Evolutionary conservation across 2,113 vertebrate species (phyloP).

Genomic region (Mobula hypostoma): DNA sequence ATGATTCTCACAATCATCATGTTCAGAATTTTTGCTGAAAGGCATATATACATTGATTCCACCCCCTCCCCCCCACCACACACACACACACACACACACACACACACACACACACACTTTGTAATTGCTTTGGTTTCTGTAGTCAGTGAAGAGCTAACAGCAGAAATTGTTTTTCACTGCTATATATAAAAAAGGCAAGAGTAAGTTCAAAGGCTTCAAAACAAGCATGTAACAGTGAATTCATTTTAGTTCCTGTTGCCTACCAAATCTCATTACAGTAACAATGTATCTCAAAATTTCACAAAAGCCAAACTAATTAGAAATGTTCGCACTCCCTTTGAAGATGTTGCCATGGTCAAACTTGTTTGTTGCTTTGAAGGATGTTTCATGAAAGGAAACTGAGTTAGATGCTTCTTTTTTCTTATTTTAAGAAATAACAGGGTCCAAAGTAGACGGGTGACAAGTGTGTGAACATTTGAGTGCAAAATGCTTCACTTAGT

Average conservation of each 20-base stretch:
- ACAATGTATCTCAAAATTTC: conserved; percentile 15
- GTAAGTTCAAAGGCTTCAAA: background rate
- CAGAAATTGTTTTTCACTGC: background rate
- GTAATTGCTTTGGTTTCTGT: background rate
- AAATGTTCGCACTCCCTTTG: conserved; percentile 14
- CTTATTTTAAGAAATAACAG: background rate
- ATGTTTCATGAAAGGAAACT: background rate
- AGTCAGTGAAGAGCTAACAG: background rate
- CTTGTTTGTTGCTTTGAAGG: conserved; percentile 2
- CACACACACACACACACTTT: no score
- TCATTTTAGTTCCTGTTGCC: background rate
- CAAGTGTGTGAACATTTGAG: conserved; percentile 23
- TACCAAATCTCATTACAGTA: background rate
- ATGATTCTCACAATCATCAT: background rate
- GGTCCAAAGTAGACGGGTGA: background rate
- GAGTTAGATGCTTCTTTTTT: background rate
- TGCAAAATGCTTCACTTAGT: conserved; percentile 23
- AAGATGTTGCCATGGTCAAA: conserved; percentile 2
- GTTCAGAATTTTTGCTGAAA: background rate
- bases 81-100: no score
- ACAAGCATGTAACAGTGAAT: background rate
- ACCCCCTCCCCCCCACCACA: no score
- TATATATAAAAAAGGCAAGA: background rate
- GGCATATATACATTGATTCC: background rate
- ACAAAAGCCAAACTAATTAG: conserved; percentile 20